Percentiles rank a stretch among this genome's conserved stretches.
These are phyloP conservation scores for Apocrypta bakeri DNA, from an alignment of 1,140 invertebrate species.

Conservation along the genomic window DNA sequence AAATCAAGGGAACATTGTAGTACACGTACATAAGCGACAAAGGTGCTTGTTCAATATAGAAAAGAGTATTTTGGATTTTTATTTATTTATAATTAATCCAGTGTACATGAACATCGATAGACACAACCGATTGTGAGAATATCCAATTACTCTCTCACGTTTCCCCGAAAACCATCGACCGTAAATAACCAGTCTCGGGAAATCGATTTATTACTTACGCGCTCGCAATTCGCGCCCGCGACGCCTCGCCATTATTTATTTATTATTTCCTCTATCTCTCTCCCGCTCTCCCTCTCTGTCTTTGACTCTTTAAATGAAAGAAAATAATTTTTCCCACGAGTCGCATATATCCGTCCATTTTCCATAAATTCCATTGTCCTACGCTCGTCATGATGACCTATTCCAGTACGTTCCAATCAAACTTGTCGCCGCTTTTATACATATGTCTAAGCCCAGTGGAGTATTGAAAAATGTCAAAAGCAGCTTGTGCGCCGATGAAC, in stretches of 20 bases:
- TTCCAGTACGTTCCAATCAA: neutral
- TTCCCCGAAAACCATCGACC: neutral
- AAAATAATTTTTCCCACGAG: neutral
- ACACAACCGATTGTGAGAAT: neutral
- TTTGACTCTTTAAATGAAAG: neutral
- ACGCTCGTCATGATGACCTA: neutral
- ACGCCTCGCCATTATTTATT: neutral
- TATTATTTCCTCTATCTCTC: no score
- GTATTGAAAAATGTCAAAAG: conserved; percentile 35
- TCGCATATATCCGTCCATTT: neutral
- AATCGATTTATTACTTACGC: neutral
- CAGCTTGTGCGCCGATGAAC: neutral
- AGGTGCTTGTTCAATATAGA: no score
- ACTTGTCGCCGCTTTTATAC: neutral
- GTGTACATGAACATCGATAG: no score
- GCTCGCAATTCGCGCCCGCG: neutral
- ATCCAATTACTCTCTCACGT: neutral
- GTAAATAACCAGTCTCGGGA: neutral
- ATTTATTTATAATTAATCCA: neutral
- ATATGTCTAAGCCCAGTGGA: neutral
- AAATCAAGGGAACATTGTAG: no score
- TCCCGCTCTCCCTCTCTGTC: no score
- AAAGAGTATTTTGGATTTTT: neutral
- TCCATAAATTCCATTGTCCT: conserved; percentile 42
- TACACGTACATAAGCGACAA: no score